These are phyloP conservation scores for Laspeyria flexula DNA, from an alignment of 2,888 invertebrate species.

Conservation along the genomic window DNA sequence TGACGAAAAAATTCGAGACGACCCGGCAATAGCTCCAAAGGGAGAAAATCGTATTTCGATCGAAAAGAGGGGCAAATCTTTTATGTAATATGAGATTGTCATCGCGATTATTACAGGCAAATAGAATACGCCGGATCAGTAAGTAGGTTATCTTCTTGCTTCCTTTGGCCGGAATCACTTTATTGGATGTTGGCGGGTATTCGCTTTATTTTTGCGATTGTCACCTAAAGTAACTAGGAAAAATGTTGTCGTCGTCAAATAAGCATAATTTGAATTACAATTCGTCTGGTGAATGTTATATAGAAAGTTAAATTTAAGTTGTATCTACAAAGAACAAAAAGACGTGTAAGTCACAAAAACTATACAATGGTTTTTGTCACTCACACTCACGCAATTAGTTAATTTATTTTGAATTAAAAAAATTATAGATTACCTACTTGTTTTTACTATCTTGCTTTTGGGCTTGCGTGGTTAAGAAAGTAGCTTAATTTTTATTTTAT, in stretches of 20 bases:
- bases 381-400: no score
- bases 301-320: no score
- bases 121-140: constrained; percentile 85
- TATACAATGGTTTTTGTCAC: no score
- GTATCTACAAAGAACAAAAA: no score
- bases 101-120: constrained; percentile 86
- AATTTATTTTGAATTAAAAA: no score
- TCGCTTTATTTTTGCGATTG: constrained; percentile 58
- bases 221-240: constrained; percentile 46
- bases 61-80: constrained; percentile 85
- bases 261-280: neutral
- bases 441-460: no score
- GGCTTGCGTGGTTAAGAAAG: no score
- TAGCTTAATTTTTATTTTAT: no score
- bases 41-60: constrained; percentile 85
- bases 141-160: constrained; percentile 84
- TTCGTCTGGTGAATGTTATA: neutral
- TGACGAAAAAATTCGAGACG: constrained; percentile 80
- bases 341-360: no score
- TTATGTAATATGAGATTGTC: constrained; percentile 86
- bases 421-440: no score
- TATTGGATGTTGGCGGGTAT: constrained; percentile 75
- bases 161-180: constrained; percentile 80
- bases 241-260: constrained; percentile 16
- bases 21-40: constrained; percentile 80